Conservation (phyloP, 2,113 vertebrate species). For the Ranitomeya imitator region DNA sequence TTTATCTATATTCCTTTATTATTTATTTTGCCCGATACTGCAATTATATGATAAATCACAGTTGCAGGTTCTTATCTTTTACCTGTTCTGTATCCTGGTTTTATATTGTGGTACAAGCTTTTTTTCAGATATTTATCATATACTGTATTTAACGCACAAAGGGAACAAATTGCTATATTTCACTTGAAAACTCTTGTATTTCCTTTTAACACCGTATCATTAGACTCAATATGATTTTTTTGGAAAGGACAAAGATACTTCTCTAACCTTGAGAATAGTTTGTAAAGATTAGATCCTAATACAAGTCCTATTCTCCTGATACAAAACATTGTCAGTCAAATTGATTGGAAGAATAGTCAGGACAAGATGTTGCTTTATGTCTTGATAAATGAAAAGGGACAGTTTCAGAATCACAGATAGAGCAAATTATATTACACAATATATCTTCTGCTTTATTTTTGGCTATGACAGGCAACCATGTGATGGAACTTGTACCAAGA, state of each 20-base stretch:
- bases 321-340: slow-evolving; percentile 50
- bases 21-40: too few relatives aligned
- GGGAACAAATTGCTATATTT: neutral
- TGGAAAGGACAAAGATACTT: slow-evolving; percentile 2
- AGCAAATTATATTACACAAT: slow-evolving; percentile 40
- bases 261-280: slow-evolving; percentile 16
- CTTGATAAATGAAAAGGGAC: slow-evolving; percentile 45
- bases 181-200: neutral
- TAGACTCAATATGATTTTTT: neutral
- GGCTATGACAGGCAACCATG: slow-evolving; percentile 16
- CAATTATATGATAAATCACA: too few relatives aligned
- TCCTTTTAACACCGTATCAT: neutral
- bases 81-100: neutral
- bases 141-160: neutral
- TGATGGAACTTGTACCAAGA: slow-evolving; percentile 3
- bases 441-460: slow-evolving; percentile 24
- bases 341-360: slow-evolving; percentile 39
- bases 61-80: too few relatives aligned
- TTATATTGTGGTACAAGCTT: too few relatives aligned
- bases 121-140: neutral
- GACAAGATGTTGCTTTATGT: slow-evolving; percentile 28
- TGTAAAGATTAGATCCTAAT: slow-evolving; percentile 6
- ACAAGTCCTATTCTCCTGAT: slow-evolving; percentile 22
- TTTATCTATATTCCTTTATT: too few relatives aligned
- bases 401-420: slow-evolving; percentile 38